Evolutionary conservation across 1,140 invertebrate genomes (phyloP).

Genomic region (Cataglyphis hispanica): DNA sequence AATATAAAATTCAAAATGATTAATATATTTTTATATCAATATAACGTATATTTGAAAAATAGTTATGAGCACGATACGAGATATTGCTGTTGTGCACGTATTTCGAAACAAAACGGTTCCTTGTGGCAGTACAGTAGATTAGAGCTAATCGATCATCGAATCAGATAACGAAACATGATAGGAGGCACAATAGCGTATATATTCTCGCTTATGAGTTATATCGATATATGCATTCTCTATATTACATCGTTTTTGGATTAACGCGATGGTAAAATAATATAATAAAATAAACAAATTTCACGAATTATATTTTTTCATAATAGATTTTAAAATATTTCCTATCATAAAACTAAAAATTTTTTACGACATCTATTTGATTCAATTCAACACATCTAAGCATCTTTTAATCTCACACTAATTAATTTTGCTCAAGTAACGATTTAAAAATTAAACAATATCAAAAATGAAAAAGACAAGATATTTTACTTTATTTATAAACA

Average conservation of each 20-base stretch:
- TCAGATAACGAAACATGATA: constrained; percentile 27
- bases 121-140: constrained; percentile 35
- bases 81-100: not conserved
- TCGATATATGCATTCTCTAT: not conserved
- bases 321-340: not conserved
- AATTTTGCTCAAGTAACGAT: not conserved
- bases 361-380: not conserved
- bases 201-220: not conserved
- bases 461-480: not conserved
- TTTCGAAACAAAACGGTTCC: not conserved
- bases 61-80: not conserved
- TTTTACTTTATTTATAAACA: constrained; percentile 4
- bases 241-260: not conserved
- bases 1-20: not conserved
- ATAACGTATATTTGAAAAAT: not conserved
- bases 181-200: not conserved
- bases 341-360: not conserved
- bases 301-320: not conserved
- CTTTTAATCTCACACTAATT: not conserved
- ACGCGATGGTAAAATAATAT: not conserved
- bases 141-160: constrained; percentile 45
- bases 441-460: constrained; percentile 6
- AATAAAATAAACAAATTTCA: not conserved
- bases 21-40: not conserved
- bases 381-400: not conserved